Conservation (phyloP, 2,797 vertebrate genomes). For the Luscinia megarhynchos region DNA sequence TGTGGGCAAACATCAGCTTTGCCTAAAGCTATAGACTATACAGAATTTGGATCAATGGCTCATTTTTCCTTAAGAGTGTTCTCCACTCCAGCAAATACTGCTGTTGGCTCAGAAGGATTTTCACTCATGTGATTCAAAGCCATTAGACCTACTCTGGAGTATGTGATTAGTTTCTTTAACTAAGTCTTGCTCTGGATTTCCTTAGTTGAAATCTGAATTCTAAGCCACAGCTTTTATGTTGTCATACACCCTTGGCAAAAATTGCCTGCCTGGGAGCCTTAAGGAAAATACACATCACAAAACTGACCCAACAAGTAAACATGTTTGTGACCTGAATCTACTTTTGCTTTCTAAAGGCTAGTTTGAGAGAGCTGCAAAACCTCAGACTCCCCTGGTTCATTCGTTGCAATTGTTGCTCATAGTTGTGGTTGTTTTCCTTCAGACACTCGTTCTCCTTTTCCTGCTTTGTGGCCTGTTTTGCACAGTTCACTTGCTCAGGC, state of each 20-base stretch:
- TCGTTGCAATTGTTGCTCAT: constrained; percentile 40
- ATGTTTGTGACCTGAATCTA: constrained; percentile 54
- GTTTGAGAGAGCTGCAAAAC: constrained; percentile 40
- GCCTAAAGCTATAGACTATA: background rate
- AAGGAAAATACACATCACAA: constrained; percentile 30
- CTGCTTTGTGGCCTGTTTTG: constrained; percentile 26
- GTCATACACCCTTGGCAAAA: background rate
- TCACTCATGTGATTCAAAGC: background rate
- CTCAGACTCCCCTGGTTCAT: constrained; percentile 29
- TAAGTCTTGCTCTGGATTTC: background rate
- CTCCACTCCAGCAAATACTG: background rate
- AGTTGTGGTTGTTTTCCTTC: constrained; percentile 55
- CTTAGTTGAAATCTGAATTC: background rate
- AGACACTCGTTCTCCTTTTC: constrained; percentile 2
- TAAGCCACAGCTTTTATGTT: background rate
- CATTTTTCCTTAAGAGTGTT: background rate
- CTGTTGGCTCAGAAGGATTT: background rate
- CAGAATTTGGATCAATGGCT: background rate
- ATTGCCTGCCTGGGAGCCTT: background rate
- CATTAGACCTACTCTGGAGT: background rate
- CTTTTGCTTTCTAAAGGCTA: constrained; percentile 49
- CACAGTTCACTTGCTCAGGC: constrained; percentile 1
- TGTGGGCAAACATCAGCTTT: background rate
- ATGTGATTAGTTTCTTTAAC: background rate
- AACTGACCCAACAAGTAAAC: constrained; percentile 29